Base-by-base conservation (phyloP, 2,113 vertebrate genomes). In the Lepisosteus oculatus region DNA sequence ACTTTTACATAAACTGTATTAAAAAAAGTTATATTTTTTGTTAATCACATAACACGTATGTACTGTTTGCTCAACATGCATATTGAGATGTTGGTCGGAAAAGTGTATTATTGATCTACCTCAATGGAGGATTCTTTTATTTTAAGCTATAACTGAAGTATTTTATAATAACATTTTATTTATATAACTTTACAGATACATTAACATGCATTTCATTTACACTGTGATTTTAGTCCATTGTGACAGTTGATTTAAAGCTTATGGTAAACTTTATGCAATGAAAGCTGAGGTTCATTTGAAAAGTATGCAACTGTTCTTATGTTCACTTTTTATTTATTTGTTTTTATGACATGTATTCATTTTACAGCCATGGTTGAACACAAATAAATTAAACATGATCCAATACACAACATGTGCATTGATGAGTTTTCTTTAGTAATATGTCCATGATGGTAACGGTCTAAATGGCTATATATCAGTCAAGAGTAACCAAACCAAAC, bases 81-180 rank as follows among this genome's bases (percentile, higher is more conserved):
- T 59, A 1, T 59, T n/a, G 8, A 45, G 29, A n/a, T 14, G 47
- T 54, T 14, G 14, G 44, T 43, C 8, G 41, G 55, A 51, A 51
- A 51, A 51, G 47, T 63, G 42, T 62, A 17, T 62, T 67, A 9
- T 70, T 67, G 29, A 66, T 77, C 75, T 77, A 77, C 71, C 75
- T 77, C 75, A 70, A 51, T 68, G 66, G 68, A 77, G 75, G 72
- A 51, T 69, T 69, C 17, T 43, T 13, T 59, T 3, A 59, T 59
- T 3, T 59, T 59, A 15, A 59, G 43, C 44, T 61, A 45, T 70
- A 47, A 42, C 45, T 66, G 47, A 51, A 51, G 5, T 6, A 51
- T 6, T 51, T 6, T 51, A 9, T 51, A 9, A 51, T 51, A 51
- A 2, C 47, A 51, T 51, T 51, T 51, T 9, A 5, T 9, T 51